These are phyloP conservation scores for Monochamus alternatus DNA, from an alignment of 2,888 invertebrate genomes.

Conservation along the genomic window DNA sequence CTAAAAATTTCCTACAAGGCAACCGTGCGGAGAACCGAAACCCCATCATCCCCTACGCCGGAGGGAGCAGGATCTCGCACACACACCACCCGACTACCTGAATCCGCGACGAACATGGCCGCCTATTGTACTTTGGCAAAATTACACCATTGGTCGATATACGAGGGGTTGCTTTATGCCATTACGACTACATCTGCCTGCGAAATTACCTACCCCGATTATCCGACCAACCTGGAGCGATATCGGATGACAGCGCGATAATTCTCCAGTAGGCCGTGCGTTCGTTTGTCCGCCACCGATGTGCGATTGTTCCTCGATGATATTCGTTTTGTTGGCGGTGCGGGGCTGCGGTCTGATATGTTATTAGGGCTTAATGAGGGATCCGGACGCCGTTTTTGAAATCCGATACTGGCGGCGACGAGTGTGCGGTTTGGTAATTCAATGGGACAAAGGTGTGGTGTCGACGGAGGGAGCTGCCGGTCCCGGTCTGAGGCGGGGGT, in stretches of 20 bases:
- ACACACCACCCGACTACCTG: constrained; percentile 19
- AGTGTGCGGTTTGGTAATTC: constrained; percentile 4
- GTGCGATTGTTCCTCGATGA: not conserved
- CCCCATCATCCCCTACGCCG: not conserved
- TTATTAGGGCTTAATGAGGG: constrained; percentile 3
- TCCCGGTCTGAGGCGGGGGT: not conserved
- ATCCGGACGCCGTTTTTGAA: constrained; percentile 12
- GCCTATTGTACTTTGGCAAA: constrained; percentile 36
- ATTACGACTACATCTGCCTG: constrained; percentile 33
- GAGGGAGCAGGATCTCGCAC: not conserved
- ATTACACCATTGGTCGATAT: constrained; percentile 30
- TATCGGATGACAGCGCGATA: constrained; percentile 29
- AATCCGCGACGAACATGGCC: constrained; percentile 29
- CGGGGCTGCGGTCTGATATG: constrained; percentile 29
- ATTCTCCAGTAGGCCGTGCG: constrained; percentile 15
- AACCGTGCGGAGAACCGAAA: too few relatives aligned
- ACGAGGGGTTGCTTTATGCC: constrained; percentile 35
- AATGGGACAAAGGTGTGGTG: constrained; percentile 5
- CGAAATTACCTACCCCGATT: constrained; percentile 33
- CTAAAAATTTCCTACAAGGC: too few relatives aligned
- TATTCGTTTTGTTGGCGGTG: constrained; percentile 19
- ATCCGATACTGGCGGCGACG: constrained; percentile 21
- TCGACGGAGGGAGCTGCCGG: constrained; percentile 1
- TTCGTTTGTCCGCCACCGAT: constrained; percentile 1
- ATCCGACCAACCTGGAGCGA: constrained; percentile 13